A percentile compares a stretch with the other conserved stretches of the same genome.
These are phyloP conservation scores for Benitochromis conjunctus DNA, from an alignment of 2,113 vertebrate species.

Conservation along the genomic window DNA sequence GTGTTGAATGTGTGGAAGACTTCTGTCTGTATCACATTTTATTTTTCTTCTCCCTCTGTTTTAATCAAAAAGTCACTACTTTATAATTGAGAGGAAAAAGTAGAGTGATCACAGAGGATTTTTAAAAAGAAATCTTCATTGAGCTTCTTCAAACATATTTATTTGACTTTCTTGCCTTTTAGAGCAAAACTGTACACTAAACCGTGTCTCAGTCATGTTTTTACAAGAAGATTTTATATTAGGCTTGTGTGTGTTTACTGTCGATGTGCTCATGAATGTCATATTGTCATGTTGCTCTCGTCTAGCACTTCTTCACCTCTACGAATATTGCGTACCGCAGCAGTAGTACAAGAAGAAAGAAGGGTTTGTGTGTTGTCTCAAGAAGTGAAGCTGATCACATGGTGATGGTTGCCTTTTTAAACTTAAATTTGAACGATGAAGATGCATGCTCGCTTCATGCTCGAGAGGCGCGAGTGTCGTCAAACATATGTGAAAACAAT, in stretches of 20 bases:
- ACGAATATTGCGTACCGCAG: constrained; percentile 29
- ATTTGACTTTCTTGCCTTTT: constrained; percentile 55
- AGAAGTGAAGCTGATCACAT: constrained; percentile 36
- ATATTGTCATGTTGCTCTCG: constrained; percentile 31
- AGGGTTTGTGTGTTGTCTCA: neutral
- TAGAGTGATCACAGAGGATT: neutral
- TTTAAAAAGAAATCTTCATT: neutral
- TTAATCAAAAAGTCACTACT: neutral
- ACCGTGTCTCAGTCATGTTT: constrained; percentile 51
- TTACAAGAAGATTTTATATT: constrained; percentile 28
- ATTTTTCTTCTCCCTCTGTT: neutral
- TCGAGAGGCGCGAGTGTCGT: neutral
- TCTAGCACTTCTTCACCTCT: constrained; percentile 50
- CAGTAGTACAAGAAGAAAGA: constrained; percentile 9
- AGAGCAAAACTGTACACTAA: constrained; percentile 41
- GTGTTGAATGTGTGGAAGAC: constrained; percentile 31
- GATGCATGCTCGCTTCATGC: neutral
- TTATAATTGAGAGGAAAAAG: neutral
- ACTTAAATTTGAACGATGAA: constrained; percentile 18
- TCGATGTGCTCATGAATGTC: constrained; percentile 62
- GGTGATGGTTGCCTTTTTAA: constrained; percentile 19
- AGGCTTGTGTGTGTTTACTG: constrained; percentile 46
- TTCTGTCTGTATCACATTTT: constrained; percentile 3
- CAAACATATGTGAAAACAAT: neutral
- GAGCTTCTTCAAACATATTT: constrained; percentile 36